phyloP scores from a whole-genome alignment of 2,888 invertebrate species.

The Chironomus tentans region DNA sequence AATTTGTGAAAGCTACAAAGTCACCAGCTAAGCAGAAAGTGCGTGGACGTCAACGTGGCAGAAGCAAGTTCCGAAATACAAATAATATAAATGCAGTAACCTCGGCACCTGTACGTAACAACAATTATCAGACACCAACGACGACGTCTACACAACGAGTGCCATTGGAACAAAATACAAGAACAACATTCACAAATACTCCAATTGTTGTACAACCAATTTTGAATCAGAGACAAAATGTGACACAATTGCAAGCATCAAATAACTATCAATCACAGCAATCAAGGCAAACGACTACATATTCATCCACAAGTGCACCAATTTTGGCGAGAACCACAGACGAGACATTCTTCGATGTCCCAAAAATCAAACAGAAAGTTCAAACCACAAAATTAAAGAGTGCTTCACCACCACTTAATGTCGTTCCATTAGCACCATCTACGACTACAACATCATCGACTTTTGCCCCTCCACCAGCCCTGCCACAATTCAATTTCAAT shows the following conservation, averaged over 20 bases:
- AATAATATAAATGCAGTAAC: constrained; percentile 36
- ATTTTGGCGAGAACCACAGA: neutral
- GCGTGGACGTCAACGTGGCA: constrained; percentile 41
- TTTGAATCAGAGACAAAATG: neutral
- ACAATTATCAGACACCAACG: constrained; percentile 32
- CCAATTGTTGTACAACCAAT: constrained; percentile 21
- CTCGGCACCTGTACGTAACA: constrained; percentile 39
- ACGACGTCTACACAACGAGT: constrained; percentile 27
- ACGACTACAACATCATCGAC: neutral
- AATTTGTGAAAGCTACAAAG: constrained; percentile 31
- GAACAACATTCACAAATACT: constrained; percentile 26
- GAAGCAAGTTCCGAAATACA: constrained; percentile 31
- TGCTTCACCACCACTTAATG: neutral
- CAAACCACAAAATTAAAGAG: constrained; percentile 11
- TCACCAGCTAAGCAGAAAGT: constrained; percentile 20
- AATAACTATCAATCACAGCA: neutral
- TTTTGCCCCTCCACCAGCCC: neutral
- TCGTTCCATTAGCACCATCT: neutral
- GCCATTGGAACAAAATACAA: constrained; percentile 27
- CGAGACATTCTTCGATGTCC: constrained; percentile 19
- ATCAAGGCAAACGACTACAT: neutral
- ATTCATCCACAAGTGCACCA: constrained; percentile 9
- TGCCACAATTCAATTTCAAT: neutral
- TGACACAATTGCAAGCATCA: neutral
- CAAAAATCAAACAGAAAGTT: constrained; percentile 18